Base-by-base conservation (phyloP, 2,797 vertebrate species). In the Intellagama lesueurii region DNA sequence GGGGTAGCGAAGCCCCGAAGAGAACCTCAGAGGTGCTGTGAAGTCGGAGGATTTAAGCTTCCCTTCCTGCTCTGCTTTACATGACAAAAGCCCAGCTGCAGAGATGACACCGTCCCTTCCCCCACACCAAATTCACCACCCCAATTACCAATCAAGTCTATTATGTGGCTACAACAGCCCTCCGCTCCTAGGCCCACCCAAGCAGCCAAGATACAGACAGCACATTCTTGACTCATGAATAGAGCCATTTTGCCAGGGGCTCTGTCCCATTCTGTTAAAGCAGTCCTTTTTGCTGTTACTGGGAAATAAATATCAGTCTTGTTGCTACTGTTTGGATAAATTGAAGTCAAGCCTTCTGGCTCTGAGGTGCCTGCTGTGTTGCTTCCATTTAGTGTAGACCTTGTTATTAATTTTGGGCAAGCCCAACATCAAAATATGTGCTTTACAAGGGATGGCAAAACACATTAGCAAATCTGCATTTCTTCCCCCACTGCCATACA, bases 81-180 rank as follows among this genome's bases (percentile, higher is more conserved):
- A 90, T 90, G 85, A 87, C 80, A 90, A 90, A 90, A 78, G 79
- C 79, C 89, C 89, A 90, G 89, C 89, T 90, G 89, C 85, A 70
- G 89, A 83, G 89, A 87, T 90, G 85, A 77, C 79, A 87, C 79
- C 64, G 24, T 68, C 79, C 84, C 56, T 69, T 26, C 44, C 78
- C 83, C 68, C 88, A 24, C 24, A 28, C 84, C 79, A 86, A 82
- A 83, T 78, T 90, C 79, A 77, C 85, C 66, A 83, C 89, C 89
- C 89, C 89, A 90, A 90, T 87, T 87, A 87, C 85, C 89, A 90
- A 90, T 83, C 79, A 83, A 76, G 89, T 40, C 89, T 32, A 87
- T 90, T 90, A 70, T 90, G 80, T 32, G 80, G 64, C 85, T 16
- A 90, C 89, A 90, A 90, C 70, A 83, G 79, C 89, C 79, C 26